phyloP scores from a whole-genome alignment of 2,797 vertebrate species.

The Ataeniobius toweri region DNA sequence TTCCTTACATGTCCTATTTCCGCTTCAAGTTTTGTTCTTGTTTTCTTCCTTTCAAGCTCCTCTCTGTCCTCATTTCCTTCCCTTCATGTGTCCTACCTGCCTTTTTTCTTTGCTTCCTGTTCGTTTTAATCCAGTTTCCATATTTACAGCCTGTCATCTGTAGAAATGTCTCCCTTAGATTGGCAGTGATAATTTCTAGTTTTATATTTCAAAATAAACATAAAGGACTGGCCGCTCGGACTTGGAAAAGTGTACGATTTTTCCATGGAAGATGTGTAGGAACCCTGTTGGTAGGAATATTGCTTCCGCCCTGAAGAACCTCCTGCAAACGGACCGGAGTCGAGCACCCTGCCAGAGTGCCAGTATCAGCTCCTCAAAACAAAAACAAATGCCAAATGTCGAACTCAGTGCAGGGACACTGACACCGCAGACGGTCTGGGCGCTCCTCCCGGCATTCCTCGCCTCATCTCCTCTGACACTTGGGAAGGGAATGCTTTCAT shows the following conservation, averaged over 20 bases:
- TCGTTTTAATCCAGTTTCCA: neutral
- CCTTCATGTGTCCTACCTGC: neutral
- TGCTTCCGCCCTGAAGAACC: constrained; percentile 24
- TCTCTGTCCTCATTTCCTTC: too few relatives aligned
- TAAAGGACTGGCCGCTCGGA: neutral
- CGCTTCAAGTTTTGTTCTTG: neutral
- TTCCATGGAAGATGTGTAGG: neutral
- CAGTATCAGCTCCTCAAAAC: constrained; percentile 56
- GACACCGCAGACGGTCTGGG: constrained; percentile 29
- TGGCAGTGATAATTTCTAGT: too few relatives aligned
- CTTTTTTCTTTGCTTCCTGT: neutral
- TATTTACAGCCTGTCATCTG: neutral
- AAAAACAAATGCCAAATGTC: constrained; percentile 67
- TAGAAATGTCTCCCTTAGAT: neutral
- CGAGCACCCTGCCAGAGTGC: constrained; percentile 61
- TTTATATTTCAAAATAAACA: neutral
- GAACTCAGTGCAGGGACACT: constrained; percentile 47
- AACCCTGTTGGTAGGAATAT: constrained; percentile 12
- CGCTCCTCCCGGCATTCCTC: constrained; percentile 53
- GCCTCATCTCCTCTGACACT: constrained; percentile 35
- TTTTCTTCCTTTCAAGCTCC: too few relatives aligned
- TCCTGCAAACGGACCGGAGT: constrained; percentile 38
- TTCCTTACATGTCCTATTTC: too few relatives aligned
- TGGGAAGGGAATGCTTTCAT: constrained; percentile 46
- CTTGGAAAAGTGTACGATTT: neutral